Evolutionary conservation across 2,797 vertebrate genomes (phyloP).

Genomic region (Gallirallus australis): DNA sequence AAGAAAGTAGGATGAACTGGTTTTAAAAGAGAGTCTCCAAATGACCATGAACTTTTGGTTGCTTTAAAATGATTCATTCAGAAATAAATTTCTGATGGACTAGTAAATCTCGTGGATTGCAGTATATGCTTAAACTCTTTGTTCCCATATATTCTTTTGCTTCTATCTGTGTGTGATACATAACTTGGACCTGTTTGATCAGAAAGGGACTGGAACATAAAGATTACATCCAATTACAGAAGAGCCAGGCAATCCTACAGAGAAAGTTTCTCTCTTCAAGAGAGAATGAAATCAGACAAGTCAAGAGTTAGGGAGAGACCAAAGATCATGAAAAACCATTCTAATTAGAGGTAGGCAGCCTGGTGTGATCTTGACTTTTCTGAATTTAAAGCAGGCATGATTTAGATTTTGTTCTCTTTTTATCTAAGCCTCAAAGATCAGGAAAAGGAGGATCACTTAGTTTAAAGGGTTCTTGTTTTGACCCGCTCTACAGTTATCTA

Average conservation of each 20-base stretch:
- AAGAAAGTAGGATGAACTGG: not conserved
- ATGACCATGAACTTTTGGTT: not conserved
- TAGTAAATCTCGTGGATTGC: not conserved
- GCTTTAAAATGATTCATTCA: not conserved
- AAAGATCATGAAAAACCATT: not conserved
- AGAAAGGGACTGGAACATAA: not conserved
- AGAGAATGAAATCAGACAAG: not conserved
- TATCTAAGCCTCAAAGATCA: not conserved
- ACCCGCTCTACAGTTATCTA: slow-evolving; percentile 26
- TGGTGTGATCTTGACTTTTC: not conserved
- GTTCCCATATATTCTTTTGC: not conserved
- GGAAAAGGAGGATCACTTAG: not conserved
- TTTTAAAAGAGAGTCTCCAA: not conserved
- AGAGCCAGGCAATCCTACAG: not conserved
- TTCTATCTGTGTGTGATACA: not conserved
- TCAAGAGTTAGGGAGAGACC: not conserved
- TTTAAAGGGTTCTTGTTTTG: slow-evolving; percentile 32
- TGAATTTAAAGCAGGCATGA: not conserved
- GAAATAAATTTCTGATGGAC: not conserved
- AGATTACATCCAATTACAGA: not conserved
- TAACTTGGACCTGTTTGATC: not conserved
- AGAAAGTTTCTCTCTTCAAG: not conserved
- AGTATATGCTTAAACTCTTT: not conserved
- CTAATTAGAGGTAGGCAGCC: not conserved
- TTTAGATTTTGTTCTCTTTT: slow-evolving; percentile 1